Percentiles rank a stretch among this genome's conserved stretches.
phyloP scores from a whole-genome alignment of 2,797 vertebrate species.

The Vespertilio murinus region DNA sequence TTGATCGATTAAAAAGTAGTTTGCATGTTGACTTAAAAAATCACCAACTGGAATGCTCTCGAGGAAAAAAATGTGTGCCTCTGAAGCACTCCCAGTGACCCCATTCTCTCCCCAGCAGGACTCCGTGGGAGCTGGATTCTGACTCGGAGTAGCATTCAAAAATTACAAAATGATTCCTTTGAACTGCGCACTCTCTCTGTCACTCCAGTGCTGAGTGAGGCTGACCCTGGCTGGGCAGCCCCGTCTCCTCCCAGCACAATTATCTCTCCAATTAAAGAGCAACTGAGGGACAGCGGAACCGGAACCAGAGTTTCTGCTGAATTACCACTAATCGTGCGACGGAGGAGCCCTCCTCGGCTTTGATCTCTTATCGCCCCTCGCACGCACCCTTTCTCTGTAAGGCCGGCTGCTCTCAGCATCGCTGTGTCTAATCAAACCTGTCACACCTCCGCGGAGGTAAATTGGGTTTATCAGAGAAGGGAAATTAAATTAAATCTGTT shows the following conservation, averaged over 20 bases:
- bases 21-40: slow-evolving; percentile 34
- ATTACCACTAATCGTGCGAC: slow-evolving; percentile 68
- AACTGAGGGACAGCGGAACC: slow-evolving; percentile 63
- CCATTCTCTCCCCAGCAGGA: background rate
- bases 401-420: slow-evolving; percentile 44
- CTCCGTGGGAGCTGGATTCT: background rate
- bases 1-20: background rate
- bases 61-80: background rate
- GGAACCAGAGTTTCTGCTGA: slow-evolving; percentile 69
- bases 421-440: slow-evolving; percentile 80
- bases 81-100: background rate
- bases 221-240: slow-evolving; percentile 50
- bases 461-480: slow-evolving; percentile 82
- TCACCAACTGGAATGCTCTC: background rate
- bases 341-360: slow-evolving; percentile 65
- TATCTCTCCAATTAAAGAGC: slow-evolving; percentile 79
- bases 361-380: slow-evolving; percentile 77
- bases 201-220: slow-evolving; percentile 65
- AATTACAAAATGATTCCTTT: slow-evolving; percentile 41
- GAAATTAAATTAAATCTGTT: slow-evolving; percentile 84
- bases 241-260: slow-evolving; percentile 60
- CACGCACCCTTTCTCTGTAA: slow-evolving; percentile 44
- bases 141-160: background rate
- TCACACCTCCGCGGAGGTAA: slow-evolving; percentile 81
- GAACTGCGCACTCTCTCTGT: slow-evolving; percentile 49